Percentiles rank a stretch among this genome's conserved stretches.
phyloP scores from a whole-genome alignment of 2,113 vertebrate genomes.

The Zapus hudsonius region DNA sequence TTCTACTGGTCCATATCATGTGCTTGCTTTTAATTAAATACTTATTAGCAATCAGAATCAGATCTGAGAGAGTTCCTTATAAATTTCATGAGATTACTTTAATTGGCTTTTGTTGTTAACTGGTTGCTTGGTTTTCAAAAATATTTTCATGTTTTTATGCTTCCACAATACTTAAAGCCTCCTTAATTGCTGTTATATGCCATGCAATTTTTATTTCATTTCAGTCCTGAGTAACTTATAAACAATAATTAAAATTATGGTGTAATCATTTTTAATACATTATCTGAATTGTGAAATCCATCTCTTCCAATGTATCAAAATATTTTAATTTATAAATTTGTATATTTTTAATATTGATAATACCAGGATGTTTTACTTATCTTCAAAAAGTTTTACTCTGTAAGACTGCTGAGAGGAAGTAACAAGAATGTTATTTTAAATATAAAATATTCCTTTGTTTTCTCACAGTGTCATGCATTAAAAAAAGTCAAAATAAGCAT shows the following conservation, averaged over 20 bases:
- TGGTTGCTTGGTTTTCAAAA: not conserved
- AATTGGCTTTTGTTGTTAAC: not conserved
- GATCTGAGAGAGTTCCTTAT: not conserved
- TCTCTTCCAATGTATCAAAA: not conserved
- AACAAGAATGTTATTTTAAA: constrained; percentile 46
- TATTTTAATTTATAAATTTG: constrained; percentile 43
- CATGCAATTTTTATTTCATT: constrained; percentile 23
- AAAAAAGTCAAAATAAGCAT: constrained; percentile 66
- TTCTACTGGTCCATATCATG: too few species aligned
- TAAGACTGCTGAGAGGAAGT: not conserved
- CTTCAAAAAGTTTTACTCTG: constrained; percentile 35
- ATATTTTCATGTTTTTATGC: not conserved
- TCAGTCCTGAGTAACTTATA: not conserved
- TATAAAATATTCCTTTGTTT: constrained; percentile 47
- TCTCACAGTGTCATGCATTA: constrained; percentile 57
- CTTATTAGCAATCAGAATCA: not conserved
- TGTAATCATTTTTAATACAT: not conserved
- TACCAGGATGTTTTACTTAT: constrained; percentile 8
- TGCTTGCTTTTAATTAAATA: not conserved
- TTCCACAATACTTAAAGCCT: not conserved
- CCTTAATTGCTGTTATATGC: constrained; percentile 2
- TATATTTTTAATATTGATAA: constrained; percentile 23
- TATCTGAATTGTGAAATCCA: not conserved
- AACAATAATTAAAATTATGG: not conserved
- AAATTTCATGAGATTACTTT: not conserved